Conservation (phyloP, 2,888 invertebrate species). For the Boloria selene region DNA sequence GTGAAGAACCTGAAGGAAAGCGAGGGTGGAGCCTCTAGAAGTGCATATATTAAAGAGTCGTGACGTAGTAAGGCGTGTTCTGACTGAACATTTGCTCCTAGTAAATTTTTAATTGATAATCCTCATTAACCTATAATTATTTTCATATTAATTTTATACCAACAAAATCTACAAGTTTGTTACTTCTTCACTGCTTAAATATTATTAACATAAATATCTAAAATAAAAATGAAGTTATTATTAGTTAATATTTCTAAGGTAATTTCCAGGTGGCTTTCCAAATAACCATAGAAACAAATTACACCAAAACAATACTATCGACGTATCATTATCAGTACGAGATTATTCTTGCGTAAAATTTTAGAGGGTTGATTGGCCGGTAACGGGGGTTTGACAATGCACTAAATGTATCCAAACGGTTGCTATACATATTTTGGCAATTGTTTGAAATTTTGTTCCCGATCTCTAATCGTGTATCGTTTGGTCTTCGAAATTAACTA, state of each 20-base stretch:
- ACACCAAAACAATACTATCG: constrained; percentile 72
- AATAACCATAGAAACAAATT: constrained; percentile 66
- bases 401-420: constrained; percentile 67
- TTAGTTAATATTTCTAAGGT: neutral
- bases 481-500: neutral
- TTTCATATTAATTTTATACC: too few relatives aligned
- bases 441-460: constrained; percentile 73
- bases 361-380: constrained; percentile 50
- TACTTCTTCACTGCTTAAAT: neutral
- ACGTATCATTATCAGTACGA: constrained; percentile 51
- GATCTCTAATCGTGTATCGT: constrained; percentile 48
- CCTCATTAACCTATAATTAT: too few relatives aligned
- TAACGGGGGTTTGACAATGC: constrained; percentile 61
- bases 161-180: too few relatives aligned
- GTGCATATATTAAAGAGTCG: too few relatives aligned
- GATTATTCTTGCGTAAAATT: constrained; percentile 56
- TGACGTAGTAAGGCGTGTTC: too few relatives aligned
- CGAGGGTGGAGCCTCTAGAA: too few relatives aligned
- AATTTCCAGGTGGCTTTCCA: constrained; percentile 12
- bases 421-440: constrained; percentile 67
- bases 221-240: neutral
- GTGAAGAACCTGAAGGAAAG: too few relatives aligned
- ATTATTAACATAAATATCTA: neutral
- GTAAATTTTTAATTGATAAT: too few relatives aligned
- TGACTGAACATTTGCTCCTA: too few relatives aligned